Conservation (phyloP, 2,888 invertebrate species). For the Stratiomys singularior region DNA sequence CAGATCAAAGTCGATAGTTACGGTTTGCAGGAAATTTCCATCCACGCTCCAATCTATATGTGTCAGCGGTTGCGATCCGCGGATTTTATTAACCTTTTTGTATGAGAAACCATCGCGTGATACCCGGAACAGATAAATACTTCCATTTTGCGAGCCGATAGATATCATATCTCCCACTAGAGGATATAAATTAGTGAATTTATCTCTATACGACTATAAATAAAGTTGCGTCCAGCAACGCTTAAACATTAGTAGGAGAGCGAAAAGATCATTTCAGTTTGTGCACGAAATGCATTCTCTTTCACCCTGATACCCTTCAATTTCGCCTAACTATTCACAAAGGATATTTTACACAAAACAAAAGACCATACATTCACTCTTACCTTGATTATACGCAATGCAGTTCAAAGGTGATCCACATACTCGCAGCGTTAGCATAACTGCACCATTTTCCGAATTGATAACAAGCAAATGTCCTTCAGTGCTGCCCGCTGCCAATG, state of each 20-base stretch:
- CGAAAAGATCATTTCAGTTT: not conserved
- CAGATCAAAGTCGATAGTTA: constrained; percentile 89
- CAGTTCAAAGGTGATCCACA: constrained; percentile 89
- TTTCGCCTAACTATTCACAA: not conserved
- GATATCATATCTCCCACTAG: constrained; percentile 91
- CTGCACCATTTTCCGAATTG: constrained; percentile 86
- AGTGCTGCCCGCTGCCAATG: constrained; percentile 87
- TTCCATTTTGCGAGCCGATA: constrained; percentile 90
- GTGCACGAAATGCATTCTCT: not conserved
- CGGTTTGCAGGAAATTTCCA: constrained; percentile 86
- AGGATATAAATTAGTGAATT: too few species aligned
- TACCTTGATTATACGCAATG: constrained; percentile 88
- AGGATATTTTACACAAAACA: not conserved
- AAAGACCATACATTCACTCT: constrained; percentile 46
- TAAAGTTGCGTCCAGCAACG: too few species aligned
- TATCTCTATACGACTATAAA: too few species aligned
- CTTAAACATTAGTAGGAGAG: not conserved
- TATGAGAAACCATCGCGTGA: constrained; percentile 90
- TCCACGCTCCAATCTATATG: constrained; percentile 94
- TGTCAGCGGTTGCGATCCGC: constrained; percentile 84
- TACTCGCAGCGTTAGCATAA: constrained; percentile 85
- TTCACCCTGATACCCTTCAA: not conserved
- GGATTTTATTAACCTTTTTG: constrained; percentile 88
- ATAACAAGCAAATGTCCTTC: constrained; percentile 89
- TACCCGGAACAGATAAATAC: constrained; percentile 82